Conservation (phyloP, 2,888 invertebrate genomes). For the Diloba caeruleocephala region DNA sequence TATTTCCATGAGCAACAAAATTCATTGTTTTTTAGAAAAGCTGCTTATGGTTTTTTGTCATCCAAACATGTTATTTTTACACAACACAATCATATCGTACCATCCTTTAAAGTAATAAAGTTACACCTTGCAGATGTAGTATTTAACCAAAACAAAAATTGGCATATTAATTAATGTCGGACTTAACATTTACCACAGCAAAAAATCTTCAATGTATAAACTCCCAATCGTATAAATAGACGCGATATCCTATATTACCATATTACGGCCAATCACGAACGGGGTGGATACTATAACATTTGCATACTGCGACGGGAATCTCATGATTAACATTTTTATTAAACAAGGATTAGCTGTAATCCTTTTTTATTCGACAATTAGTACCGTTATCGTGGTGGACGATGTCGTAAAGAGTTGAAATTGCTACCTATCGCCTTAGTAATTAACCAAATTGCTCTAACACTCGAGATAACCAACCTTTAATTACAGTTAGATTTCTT, state of each 20-base stretch:
- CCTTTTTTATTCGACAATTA: slow-evolving; percentile 89
- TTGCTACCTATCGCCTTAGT: slow-evolving; percentile 78
- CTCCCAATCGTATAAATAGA: slow-evolving; percentile 49
- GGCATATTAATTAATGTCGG: no score
- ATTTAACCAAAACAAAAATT: no score
- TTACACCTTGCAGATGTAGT: no score
- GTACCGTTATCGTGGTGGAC: slow-evolving; percentile 82
- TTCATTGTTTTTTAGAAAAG: no score
- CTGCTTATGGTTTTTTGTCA: no score
- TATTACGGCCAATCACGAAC: slow-evolving; percentile 67
- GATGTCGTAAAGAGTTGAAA: slow-evolving; percentile 87
- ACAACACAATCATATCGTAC: no score
- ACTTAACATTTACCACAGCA: not conserved
- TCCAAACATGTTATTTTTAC: no score
- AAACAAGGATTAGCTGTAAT: slow-evolving; percentile 86
- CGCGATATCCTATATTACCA: slow-evolving; percentile 50
- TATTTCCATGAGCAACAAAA: no score
- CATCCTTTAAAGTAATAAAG: no score
- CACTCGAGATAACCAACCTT: slow-evolving; percentile 73
- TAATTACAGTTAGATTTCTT: slow-evolving; percentile 67
- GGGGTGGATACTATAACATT: slow-evolving; percentile 76
- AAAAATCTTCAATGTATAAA: slow-evolving; percentile 35
- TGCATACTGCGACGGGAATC: slow-evolving; percentile 82
- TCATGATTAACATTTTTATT: slow-evolving; percentile 89
- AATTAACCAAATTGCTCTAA: slow-evolving; percentile 83